Evolutionary conservation across 2,797 vertebrate species (phyloP), one percentile per base, ranked within the genome.

Genomic region (Eupleurogrammus muticus): DNA sequence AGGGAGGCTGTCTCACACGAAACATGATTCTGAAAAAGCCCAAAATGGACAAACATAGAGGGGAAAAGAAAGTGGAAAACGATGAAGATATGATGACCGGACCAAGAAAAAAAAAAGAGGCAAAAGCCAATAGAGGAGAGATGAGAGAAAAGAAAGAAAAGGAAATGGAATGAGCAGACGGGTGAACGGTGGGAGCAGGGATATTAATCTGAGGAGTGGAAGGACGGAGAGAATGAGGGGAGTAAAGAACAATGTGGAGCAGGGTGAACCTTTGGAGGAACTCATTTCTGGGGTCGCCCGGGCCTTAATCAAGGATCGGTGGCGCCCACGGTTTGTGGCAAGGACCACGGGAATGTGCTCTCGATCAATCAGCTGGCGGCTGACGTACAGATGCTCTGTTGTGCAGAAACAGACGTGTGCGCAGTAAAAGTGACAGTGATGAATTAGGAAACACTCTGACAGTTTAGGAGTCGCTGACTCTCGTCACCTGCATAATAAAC

Each of bases 401-500:
- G 52, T 65, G 55, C 72, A 44, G 52, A 62, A 70, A 55, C 68
- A 68, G 73, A 77, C 65, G 66, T 73, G 2, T 40, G 13, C 46
- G 21, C 74, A 50, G 16, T 0, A 1, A 62, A 51, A 60, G 76
- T 55, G 90, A 90, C 90, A 90, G 77, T 90, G 89, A 92, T 90
- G 86, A 87, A 92, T 90, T 85, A 80, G 74, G 75, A 75, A 79
- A 78, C 54, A 56, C 80, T 81, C 75, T 82, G 58, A 78, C 67
- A 85, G 85, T 88, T 88, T 79, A 86, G 80, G 55, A 87, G 80
- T 66, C 81, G 58, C 79, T 53, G 63, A 79, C 80, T 85, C 72
- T 71, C 71, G 83, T 89, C 75, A 84, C 90, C 75, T 89, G 85
- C 89, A 90, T 90, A 87, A 90, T 84, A 90, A 86, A 87, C 82